Evolutionary conservation across 1,140 invertebrate species (phyloP), one percentile per base, ranked within the genome.

Genomic region (Brachionus plicatilis): DNA sequence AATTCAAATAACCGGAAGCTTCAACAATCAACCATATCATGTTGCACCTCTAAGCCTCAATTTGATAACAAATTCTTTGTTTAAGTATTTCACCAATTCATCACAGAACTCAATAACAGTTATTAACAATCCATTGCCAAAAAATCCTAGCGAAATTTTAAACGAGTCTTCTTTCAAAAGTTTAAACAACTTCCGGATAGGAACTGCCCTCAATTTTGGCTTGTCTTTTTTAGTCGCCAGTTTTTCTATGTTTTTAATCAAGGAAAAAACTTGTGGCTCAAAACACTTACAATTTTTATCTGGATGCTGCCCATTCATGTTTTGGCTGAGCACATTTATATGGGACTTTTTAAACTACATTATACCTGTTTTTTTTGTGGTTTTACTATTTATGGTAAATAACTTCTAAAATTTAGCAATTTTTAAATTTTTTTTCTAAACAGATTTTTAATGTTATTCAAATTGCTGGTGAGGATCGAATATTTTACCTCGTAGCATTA

Each of bases 281-380:
- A 84, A 84, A 11, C 83, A 84, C 72, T n/a, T 84, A 33, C 83
- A 84, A 84, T 84, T 72, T 83, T 87, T 89, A 14, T 88, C 87
- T 84, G 88, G 89, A 1, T 93, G 93, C 0, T 92, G 92, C 50
- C 91, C 93, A 0, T 89, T 91, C 17, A 91, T 92, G 1, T 93
- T 93, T 88, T 95, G 94, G 94, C 70, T 91, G 1, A 90, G 92
- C 0, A 92, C 92, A 1, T 92, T 93, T 29, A 56, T 93, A 0
- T 95, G 93, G 92, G 94, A 95, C 83, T 85, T 89, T 14, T 85
- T 90, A 66, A 89, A 89, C 85, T 89, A 87, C 84, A 17, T 89
- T 1, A 84, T 89, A 12, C 87, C 89, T 0, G 85, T 86, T n/a
- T 17, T 88, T 3, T 50, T 86, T 4, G 50, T 89, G 7, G 37